These are phyloP conservation scores for Electrophaes corylata DNA, from an alignment of 2,888 invertebrate genomes.

Conservation along the genomic window DNA sequence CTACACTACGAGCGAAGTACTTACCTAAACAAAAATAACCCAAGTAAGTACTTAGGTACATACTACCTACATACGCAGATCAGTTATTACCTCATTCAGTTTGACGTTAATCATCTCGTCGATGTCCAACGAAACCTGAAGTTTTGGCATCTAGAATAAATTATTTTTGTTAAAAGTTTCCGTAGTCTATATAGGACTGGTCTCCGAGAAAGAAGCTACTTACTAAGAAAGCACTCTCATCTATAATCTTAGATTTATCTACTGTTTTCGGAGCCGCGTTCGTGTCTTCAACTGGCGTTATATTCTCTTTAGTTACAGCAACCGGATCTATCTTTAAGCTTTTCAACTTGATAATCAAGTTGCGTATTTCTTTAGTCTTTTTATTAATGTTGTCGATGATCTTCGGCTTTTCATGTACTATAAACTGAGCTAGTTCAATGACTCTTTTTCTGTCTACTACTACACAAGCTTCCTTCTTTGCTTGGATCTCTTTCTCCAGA, in stretches of 20 bases:
- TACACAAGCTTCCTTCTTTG: conserved; percentile 45
- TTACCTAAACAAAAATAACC: no score
- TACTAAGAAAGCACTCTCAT: conserved; percentile 20
- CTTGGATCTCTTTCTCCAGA: conserved; percentile 49
- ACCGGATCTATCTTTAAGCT: conserved; percentile 23
- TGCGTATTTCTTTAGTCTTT: conserved; percentile 45
- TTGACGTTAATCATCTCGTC: conserved; percentile 55
- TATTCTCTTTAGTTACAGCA: conserved; percentile 1
- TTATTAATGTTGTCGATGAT: conserved; percentile 47
- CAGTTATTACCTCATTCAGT: conserved; percentile 67
- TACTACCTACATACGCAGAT: no score
- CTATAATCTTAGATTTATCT: conserved; percentile 7
- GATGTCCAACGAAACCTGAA: conserved; percentile 57
- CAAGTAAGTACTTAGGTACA: no score
- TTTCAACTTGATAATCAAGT: conserved; percentile 46
- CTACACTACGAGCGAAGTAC: no score
- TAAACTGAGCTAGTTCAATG: conserved; percentile 61
- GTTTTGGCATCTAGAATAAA: conserved; percentile 62
- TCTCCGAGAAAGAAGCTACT: conserved; percentile 5
- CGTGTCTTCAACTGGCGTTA: background rate
- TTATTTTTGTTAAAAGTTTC: background rate
- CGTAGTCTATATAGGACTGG: no score
- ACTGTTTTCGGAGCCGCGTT: background rate
- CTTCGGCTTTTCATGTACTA: conserved; percentile 57
- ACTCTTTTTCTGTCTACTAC: conserved; percentile 52